Conservation (phyloP, 2,888 invertebrate species). For the Antheraea assamensis region DNA sequence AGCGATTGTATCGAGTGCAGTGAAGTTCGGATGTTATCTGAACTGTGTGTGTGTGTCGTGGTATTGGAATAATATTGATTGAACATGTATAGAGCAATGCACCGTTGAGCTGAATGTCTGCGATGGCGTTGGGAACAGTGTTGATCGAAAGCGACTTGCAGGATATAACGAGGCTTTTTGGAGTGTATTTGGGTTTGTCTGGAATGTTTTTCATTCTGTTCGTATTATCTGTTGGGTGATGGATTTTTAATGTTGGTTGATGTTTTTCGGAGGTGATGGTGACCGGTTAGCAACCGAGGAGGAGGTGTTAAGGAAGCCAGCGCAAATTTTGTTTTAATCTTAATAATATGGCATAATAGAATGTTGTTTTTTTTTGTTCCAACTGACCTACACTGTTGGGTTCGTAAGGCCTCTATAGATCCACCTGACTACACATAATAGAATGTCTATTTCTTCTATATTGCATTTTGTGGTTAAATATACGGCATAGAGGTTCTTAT, state of each 20-base stretch:
- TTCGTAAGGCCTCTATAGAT: no score
- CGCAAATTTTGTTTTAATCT: neutral
- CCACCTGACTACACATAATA: no score
- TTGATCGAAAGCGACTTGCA: conserved; percentile 30
- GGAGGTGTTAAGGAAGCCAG: neutral
- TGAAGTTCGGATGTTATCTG: conserved; percentile 8
- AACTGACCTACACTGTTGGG: no score
- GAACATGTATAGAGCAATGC: neutral
- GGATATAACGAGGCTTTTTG: conserved; percentile 31
- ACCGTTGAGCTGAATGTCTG: neutral
- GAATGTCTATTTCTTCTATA: neutral
- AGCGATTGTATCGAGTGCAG: neutral
- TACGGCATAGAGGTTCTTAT: no score
- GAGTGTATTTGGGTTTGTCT: conserved; percentile 31
- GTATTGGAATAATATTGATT: neutral
- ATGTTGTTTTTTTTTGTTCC: no score
- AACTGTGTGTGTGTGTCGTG: conserved; percentile 4
- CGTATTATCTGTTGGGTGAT: neutral
- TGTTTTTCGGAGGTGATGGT: neutral
- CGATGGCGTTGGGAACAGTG: conserved; percentile 27
- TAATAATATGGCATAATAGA: neutral
- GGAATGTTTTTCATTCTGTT: conserved; percentile 1
- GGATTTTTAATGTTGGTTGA: neutral
- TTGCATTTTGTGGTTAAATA: neutral
- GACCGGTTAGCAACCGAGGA: neutral